phyloP scores from a whole-genome alignment of 1,140 invertebrate genomes.

The Lithobius niger region DNA sequence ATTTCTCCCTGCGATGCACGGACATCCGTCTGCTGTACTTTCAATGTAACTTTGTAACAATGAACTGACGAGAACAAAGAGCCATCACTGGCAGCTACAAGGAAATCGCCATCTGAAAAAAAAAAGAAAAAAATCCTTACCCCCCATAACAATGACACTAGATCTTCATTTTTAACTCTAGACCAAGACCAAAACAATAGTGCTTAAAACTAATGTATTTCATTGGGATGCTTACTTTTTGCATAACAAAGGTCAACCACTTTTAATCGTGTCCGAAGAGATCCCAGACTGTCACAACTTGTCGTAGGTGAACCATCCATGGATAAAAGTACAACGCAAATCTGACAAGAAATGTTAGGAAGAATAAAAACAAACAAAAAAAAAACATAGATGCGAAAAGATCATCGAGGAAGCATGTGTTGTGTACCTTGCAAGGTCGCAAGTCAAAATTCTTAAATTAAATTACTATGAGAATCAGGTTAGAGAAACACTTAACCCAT shows the following conservation, averaged over 20 bases:
- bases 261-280: slow-evolving; percentile 54
- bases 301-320: slow-evolving; percentile 9
- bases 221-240: slow-evolving; percentile 54
- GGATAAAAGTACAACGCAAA: slow-evolving; percentile 1
- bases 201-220: too few relatives aligned
- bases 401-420: too few relatives aligned
- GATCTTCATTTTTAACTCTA: too few relatives aligned
- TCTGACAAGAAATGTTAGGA: slow-evolving; percentile 2
- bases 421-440: too few relatives aligned
- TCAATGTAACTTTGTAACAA: slow-evolving; percentile 52
- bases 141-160: too few relatives aligned
- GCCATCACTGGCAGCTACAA: slow-evolving; percentile 56
- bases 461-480: too few relatives aligned
- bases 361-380: not conserved
- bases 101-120: slow-evolving; percentile 54
- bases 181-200: too few relatives aligned
- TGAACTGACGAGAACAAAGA: slow-evolving; percentile 52
- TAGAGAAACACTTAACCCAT: too few relatives aligned
- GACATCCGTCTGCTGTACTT: slow-evolving; percentile 20
- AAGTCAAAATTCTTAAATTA: too few relatives aligned
- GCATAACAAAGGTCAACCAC: slow-evolving; percentile 58
- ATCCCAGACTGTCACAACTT: slow-evolving; percentile 50
- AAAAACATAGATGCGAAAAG: not conserved
- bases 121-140: slow-evolving; percentile 13
- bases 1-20: slow-evolving; percentile 12